phyloP scores from a whole-genome alignment of 2,113 vertebrate species.

The Poeciliopsis occidentalis region DNA sequence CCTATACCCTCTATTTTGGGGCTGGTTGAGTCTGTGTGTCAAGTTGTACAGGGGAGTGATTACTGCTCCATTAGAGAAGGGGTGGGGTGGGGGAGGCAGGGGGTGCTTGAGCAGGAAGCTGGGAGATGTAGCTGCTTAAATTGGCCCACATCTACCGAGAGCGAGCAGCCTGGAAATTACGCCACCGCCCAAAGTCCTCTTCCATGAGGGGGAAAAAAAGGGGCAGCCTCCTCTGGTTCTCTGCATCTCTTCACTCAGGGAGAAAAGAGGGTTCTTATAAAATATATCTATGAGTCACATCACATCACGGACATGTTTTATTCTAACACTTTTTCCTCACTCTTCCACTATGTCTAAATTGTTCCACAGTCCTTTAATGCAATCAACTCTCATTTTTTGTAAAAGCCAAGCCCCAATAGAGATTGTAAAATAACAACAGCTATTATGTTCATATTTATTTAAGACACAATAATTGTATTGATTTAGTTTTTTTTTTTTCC shows the following conservation, averaged over 20 bases:
- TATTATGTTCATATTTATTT: conserved; percentile 4
- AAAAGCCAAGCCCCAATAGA: conserved; percentile 27
- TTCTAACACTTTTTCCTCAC: conserved; percentile 32
- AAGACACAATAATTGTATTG: background rate
- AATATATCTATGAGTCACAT: conserved; percentile 53
- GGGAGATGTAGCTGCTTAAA: conserved; percentile 77
- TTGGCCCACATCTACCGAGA: conserved; percentile 74
- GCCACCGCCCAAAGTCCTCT: conserved; percentile 62
- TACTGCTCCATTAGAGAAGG: conserved; percentile 78
- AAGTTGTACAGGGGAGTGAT: conserved; percentile 82
- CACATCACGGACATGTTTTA: conserved; percentile 38
- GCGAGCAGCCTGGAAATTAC: conserved; percentile 75
- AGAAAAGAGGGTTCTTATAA: conserved; percentile 55
- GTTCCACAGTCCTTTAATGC: conserved; percentile 48
- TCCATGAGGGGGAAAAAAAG: conserved; percentile 37
- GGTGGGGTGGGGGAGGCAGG: conserved; percentile 24
- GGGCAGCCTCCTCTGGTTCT: conserved; percentile 38
- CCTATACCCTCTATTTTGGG: conserved; percentile 77
- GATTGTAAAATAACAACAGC: conserved; percentile 22
- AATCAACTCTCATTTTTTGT: conserved; percentile 58
- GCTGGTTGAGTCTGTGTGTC: conserved; percentile 77
- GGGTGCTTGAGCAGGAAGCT: conserved; percentile 71
- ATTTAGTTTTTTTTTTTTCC: background rate
- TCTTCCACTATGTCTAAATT: conserved; percentile 45
- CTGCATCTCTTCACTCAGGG: conserved; percentile 71